Percentiles rank a stretch among this genome's conserved stretches.
Conservation (phyloP, 2,113 vertebrate genomes). For the Phyllostomus discolor region DNA sequence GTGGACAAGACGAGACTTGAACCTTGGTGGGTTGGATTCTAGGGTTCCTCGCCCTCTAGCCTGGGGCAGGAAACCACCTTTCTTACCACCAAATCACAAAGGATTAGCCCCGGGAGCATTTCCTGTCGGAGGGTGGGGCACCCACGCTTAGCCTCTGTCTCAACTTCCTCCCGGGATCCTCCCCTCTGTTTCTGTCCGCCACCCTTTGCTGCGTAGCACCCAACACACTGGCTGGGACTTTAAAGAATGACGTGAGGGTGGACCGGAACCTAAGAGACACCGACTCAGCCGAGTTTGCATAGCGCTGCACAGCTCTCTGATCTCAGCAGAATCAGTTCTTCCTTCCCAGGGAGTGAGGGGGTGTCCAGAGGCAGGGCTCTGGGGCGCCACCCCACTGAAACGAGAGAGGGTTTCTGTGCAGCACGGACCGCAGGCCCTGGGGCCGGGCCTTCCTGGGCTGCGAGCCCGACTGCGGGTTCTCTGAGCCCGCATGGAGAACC, state of each 20-base stretch:
- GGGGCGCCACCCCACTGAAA: background rate
- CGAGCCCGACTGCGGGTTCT: background rate
- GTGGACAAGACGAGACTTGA: background rate
- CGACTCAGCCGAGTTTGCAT: background rate
- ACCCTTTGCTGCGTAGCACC: background rate
- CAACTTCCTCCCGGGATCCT: background rate
- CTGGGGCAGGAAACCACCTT: background rate
- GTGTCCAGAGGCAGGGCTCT: background rate
- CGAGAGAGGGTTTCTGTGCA: background rate
- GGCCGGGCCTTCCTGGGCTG: background rate
- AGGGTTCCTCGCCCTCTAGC: background rate
- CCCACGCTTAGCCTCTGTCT: background rate
- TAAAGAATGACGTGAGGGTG: background rate
- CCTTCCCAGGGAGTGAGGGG: background rate
- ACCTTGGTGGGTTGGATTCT: background rate
- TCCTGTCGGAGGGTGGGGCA: background rate
- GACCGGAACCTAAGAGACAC: background rate
- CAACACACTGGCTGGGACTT: background rate
- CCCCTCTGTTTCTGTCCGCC: background rate
- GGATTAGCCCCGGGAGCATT: background rate
- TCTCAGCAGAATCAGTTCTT: background rate
- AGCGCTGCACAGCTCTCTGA: background rate
- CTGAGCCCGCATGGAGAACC: background rate
- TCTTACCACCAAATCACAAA: background rate
- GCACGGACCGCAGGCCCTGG: background rate